These are phyloP conservation scores for Bettongia penicillata DNA, from an alignment of 2,113 vertebrate species.

Conservation along the genomic window DNA sequence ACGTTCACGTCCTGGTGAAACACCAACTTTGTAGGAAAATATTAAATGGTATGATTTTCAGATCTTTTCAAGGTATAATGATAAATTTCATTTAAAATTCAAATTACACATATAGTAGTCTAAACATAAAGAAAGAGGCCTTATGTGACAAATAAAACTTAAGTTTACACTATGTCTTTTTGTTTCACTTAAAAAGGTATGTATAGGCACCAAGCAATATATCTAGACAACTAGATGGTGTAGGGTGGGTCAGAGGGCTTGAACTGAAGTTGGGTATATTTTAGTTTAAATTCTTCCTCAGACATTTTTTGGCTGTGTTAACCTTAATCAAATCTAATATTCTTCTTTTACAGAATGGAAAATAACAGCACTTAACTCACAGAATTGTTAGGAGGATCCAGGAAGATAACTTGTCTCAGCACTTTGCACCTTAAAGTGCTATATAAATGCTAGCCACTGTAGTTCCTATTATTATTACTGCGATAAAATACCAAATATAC, in stretches of 20 bases:
- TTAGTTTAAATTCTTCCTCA: background rate
- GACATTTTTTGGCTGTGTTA: background rate
- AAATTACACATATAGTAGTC: conserved; percentile 21
- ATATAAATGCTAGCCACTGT: background rate
- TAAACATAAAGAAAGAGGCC: background rate
- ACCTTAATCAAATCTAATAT: background rate
- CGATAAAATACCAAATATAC: background rate
- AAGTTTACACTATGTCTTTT: background rate
- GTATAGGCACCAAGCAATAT: background rate
- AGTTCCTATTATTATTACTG: background rate
- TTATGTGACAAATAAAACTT: background rate
- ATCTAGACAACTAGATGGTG: background rate
- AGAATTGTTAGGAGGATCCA: background rate
- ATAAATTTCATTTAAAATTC: conserved; percentile 17
- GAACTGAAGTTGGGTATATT: background rate
- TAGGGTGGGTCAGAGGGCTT: background rate
- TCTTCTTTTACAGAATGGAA: background rate
- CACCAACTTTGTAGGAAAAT: conserved; percentile 24
- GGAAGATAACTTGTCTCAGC: background rate
- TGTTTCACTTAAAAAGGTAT: background rate
- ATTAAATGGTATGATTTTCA: conserved; percentile 1
- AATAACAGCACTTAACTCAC: background rate
- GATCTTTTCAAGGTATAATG: background rate
- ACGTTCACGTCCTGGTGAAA: background rate
- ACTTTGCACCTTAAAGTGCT: background rate